Evolutionary conservation across 2,113 vertebrate species (phyloP).

Genomic region (Pseudorhombus dupliciocellatus): DNA sequence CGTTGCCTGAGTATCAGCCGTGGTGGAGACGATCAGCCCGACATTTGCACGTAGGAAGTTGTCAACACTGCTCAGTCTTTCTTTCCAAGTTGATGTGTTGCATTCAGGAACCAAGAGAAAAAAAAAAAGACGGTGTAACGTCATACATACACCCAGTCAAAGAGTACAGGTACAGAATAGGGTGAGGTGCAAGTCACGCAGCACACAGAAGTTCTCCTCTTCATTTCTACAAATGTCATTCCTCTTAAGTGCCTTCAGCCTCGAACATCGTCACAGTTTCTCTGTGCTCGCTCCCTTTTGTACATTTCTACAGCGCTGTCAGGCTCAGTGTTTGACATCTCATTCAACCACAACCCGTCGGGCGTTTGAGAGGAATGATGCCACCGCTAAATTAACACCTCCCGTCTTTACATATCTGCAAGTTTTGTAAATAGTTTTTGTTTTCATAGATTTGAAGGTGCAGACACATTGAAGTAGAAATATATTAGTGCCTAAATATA

Average conservation of each 20-base stretch:
- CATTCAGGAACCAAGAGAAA: slow-evolving; percentile 23
- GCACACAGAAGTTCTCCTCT: not conserved
- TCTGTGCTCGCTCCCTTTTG: slow-evolving; percentile 5
- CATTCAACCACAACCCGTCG: slow-evolving; percentile 29
- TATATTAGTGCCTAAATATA: slow-evolving; percentile 81
- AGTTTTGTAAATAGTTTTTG: slow-evolving; percentile 76
- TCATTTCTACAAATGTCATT: slow-evolving; percentile 72
- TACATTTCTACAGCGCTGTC: not conserved
- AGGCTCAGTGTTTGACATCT: slow-evolving; percentile 11
- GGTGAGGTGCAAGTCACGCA: slow-evolving; percentile 28
- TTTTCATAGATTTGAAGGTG: slow-evolving; percentile 68
- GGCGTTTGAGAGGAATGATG: slow-evolving; percentile 84
- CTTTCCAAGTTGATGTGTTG: slow-evolving; percentile 17
- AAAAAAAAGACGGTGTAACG: not conserved
- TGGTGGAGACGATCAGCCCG: slow-evolving; percentile 73
- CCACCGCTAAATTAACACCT: slow-evolving; percentile 39
- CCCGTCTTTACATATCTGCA: slow-evolving; percentile 63
- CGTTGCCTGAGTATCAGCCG: slow-evolving; percentile 37
- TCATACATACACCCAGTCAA: not conserved
- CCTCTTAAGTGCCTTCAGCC: slow-evolving; percentile 83
- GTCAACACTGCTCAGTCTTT: slow-evolving; percentile 25
- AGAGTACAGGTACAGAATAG: not conserved
- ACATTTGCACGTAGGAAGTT: slow-evolving; percentile 57
- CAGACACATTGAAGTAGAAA: slow-evolving; percentile 65
- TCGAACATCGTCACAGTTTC: slow-evolving; percentile 23